These are phyloP conservation scores for Tenualosa ilisha DNA, from an alignment of 2,797 vertebrate genomes.

Conservation along the genomic window DNA sequence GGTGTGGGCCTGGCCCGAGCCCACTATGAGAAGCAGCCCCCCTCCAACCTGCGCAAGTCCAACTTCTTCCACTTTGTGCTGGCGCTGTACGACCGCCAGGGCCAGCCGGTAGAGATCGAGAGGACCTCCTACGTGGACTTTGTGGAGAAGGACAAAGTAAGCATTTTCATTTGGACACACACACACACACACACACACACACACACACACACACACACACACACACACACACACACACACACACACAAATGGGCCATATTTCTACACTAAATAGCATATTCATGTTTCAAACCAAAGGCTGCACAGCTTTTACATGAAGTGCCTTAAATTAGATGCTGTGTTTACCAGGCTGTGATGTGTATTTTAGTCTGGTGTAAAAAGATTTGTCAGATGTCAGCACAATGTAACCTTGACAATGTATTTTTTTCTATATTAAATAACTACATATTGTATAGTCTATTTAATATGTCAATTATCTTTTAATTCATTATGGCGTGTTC, in stretches of 20 bases:
- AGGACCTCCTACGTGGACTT: conserved; percentile 94
- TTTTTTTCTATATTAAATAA: too few relatives aligned
- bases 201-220: neutral
- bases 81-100: conserved; percentile 93
- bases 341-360: neutral
- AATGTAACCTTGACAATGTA: neutral
- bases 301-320: neutral
- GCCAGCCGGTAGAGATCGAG: conserved; percentile 95
- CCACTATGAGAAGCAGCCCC: conserved; percentile 95
- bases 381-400: neutral
- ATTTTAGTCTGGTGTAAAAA: neutral
- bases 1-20: conserved; percentile 88
- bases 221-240: neutral
- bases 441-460: neutral
- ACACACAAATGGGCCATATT: neutral
- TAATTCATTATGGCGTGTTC: neutral
- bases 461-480: neutral
- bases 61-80: conserved; percentile 96
- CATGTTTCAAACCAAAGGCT: neutral
- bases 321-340: neutral
- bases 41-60: conserved; percentile 93
- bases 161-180: conserved; percentile 30
- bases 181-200: neutral
- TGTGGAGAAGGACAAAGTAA: conserved; percentile 93
- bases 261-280: neutral